A percentile compares a stretch with the other conserved stretches of the same genome.
phyloP scores from a whole-genome alignment of 2,888 invertebrate species.

The Phyllotreta striolata region DNA sequence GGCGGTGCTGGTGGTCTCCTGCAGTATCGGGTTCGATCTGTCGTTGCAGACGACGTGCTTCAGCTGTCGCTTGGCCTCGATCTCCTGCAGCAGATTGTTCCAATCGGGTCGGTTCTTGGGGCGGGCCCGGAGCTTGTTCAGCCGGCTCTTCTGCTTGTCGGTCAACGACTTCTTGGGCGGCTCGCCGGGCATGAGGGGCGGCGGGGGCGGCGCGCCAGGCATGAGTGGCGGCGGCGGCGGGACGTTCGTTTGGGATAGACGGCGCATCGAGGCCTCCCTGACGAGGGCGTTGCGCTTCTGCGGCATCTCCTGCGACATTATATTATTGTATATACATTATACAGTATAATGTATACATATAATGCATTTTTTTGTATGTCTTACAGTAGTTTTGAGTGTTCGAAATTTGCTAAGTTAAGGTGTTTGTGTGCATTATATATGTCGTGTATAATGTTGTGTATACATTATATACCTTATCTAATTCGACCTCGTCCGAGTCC shows the following conservation, averaged over 20 bases:
- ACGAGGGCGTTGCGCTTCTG: constrained; percentile 56
- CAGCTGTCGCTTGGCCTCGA: constrained; percentile 81
- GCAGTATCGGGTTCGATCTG: constrained; percentile 68
- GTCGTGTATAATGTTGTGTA: too few species aligned
- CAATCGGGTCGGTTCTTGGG: constrained; percentile 87
- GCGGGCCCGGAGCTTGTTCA: constrained; percentile 73
- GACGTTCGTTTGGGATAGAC: constrained; percentile 46
- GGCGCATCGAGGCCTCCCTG: constrained; percentile 56
- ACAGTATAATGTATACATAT: too few species aligned
- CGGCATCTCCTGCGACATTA: constrained; percentile 48
- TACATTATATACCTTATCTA: constrained; percentile 47
- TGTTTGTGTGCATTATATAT: neutral
- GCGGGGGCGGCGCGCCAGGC: constrained; percentile 72
- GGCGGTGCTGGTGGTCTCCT: constrained; percentile 73
- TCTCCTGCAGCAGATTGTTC: constrained; percentile 91
- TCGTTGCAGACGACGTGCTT: constrained; percentile 88
- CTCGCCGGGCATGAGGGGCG: constrained; percentile 71
- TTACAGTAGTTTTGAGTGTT: too few species aligned
- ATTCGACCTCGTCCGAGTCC: constrained; percentile 45
- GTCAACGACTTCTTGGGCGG: constrained; percentile 64
- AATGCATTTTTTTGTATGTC: too few species aligned
- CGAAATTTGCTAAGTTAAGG: too few species aligned
- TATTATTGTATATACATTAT: constrained; percentile 18
- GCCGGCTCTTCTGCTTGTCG: constrained; percentile 68
- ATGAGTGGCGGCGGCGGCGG: constrained; percentile 55